A percentile compares a stretch with the other conserved stretches of the same genome.
Evolutionary conservation across 92 coral and sea anemone genomes (phyloP).

Genomic region (Heteractis magnifica): DNA sequence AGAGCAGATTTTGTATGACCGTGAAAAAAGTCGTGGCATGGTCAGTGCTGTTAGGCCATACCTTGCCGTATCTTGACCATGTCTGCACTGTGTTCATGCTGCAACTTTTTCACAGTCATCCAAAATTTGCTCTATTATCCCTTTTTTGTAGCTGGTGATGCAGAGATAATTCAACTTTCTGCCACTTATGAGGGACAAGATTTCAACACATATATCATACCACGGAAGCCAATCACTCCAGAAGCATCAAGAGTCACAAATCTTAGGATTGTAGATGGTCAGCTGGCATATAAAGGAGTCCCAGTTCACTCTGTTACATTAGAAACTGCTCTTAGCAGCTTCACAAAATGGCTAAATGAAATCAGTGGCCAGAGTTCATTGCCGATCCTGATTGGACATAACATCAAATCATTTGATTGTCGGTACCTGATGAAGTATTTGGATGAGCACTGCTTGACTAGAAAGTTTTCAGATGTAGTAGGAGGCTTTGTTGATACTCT

Average conservation of each 20-base stretch:
- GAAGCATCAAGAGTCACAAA: background rate
- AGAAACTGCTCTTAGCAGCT: background rate
- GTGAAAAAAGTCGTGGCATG: too few relatives aligned
- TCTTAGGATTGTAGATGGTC: background rate
- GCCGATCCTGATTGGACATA: background rate
- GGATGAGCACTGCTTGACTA: background rate
- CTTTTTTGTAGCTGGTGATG: background rate
- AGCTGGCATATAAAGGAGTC: background rate
- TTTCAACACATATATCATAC: background rate
- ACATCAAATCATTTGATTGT: background rate
- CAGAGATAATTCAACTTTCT: background rate
- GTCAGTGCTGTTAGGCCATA: too few relatives aligned
- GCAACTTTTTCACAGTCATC: too few relatives aligned
- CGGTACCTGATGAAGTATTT: background rate
- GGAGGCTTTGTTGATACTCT: background rate
- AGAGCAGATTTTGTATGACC: too few relatives aligned
- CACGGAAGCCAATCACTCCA: background rate
- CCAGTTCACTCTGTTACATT: background rate
- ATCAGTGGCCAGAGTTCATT: background rate
- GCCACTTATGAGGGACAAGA: background rate
- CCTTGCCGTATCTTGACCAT: too few relatives aligned
- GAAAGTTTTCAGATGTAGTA: background rate
- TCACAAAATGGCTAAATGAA: background rate
- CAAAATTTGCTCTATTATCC: too few relatives aligned
- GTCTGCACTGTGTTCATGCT: too few relatives aligned